Conservation (phyloP, 2,113 vertebrate genomes). For the Meles meles region DNA sequence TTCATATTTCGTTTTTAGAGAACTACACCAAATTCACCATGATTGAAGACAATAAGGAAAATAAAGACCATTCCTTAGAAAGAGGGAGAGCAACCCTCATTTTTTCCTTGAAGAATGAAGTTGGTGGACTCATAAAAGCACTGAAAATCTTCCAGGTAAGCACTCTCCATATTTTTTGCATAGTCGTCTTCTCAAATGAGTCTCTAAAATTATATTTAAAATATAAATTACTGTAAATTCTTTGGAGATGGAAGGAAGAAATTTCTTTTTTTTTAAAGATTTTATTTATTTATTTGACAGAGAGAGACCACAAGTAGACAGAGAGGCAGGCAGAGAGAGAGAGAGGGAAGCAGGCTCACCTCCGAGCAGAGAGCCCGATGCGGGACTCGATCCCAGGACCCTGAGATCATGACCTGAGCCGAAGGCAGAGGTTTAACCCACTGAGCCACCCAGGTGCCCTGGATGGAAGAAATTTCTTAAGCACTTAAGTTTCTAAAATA, state of each 20-base stretch:
- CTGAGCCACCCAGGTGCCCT: no score
- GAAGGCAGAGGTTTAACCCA: no score
- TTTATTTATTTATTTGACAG: no score
- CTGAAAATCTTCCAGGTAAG: constrained; percentile 96
- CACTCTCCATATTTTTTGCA: neutral
- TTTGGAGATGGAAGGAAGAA: neutral
- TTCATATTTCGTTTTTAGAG: constrained; percentile 79
- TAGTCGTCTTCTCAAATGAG: neutral
- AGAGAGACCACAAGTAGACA: no score
- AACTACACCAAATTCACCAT: constrained; percentile 88
- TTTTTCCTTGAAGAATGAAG: constrained; percentile 98
- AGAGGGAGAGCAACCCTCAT: constrained; percentile 90
- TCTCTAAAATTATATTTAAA: neutral
- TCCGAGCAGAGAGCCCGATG: no score
- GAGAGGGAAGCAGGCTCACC: no score
- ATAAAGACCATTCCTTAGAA: constrained; percentile 87
- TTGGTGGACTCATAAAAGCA: constrained; percentile 95
- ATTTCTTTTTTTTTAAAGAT: no score
- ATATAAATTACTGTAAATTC: neutral
- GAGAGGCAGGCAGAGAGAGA: no score
- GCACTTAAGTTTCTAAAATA: constrained; percentile 12
- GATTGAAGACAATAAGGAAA: constrained; percentile 95
- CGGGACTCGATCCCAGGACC: no score
- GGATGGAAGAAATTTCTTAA: neutral
- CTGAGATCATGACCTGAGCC: no score